Percentiles rank a stretch among this genome's conserved stretches.
Conservation (phyloP, 2,888 invertebrate species). For the Alcis repandata region DNA sequence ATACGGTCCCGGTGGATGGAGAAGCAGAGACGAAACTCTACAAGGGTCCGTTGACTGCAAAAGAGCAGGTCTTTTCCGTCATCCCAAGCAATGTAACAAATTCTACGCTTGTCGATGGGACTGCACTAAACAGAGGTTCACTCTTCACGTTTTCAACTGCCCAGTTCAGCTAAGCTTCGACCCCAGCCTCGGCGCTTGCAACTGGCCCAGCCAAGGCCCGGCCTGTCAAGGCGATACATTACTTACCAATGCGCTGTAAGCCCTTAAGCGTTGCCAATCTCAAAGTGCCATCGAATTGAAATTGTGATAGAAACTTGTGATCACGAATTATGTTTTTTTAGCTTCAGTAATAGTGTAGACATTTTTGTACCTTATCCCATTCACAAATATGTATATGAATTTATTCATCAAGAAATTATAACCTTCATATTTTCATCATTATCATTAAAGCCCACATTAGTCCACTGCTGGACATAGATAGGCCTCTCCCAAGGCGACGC, state of each 20-base stretch:
- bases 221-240: constrained; percentile 91
- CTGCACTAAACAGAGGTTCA: constrained; percentile 90
- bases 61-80: constrained; percentile 88
- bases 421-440: background rate
- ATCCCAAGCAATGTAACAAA: constrained; percentile 93
- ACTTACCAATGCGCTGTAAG: constrained; percentile 84
- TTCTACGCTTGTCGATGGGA: constrained; percentile 95
- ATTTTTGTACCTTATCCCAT: constrained; percentile 48
- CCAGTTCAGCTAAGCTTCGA: constrained; percentile 93
- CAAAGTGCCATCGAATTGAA: constrained; percentile 82
- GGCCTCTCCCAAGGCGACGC: too few relatives aligned
- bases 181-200: constrained; percentile 91
- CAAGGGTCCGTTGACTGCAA: constrained; percentile 88
- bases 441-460: too few relatives aligned
- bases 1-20: constrained; percentile 88
- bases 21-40: constrained; percentile 86
- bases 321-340: constrained; percentile 59
- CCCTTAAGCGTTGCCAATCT: constrained; percentile 55
- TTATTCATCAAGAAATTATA: background rate
- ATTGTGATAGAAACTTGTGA: constrained; percentile 75
- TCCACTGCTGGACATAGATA: too few relatives aligned
- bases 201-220: constrained; percentile 93
- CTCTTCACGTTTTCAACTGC: constrained; percentile 92
- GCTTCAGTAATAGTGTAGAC: constrained; percentile 28
- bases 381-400: background rate